phyloP scores from a whole-genome alignment of 1,140 invertebrate species.

The Agrypnia vestita region DNA sequence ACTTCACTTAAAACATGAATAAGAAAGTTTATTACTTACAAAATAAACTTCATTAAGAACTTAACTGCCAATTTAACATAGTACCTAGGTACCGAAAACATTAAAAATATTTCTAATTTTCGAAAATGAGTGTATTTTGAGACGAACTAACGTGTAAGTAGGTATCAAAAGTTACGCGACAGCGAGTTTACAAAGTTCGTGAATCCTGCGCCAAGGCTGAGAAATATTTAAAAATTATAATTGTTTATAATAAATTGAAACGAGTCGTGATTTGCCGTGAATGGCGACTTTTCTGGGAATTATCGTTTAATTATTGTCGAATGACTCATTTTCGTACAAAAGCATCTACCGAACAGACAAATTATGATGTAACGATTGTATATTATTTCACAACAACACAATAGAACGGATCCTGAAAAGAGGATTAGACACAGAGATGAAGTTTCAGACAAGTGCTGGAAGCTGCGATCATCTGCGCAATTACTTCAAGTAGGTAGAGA shows the following conservation, averaged over 20 bases:
- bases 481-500: too few species aligned
- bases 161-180: too few species aligned
- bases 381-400: neutral
- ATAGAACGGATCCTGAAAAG: neutral
- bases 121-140: too few species aligned
- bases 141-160: too few species aligned
- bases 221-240: neutral
- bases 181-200: neutral
- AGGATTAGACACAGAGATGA: neutral
- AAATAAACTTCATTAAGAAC: too few species aligned
- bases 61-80: too few species aligned
- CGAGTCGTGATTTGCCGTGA: conserved; percentile 21
- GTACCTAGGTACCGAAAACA: too few species aligned
- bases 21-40: too few species aligned
- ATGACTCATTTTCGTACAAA: conserved; percentile 1
- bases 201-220: neutral
- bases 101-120: too few species aligned
- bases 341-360: neutral
- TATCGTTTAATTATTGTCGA: conserved; percentile 9
- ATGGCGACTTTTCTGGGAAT: conserved; percentile 5
- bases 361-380: conserved; percentile 1
- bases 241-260: conserved; percentile 33
- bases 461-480: too few species aligned
- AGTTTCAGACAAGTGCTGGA: neutral
- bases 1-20: too few species aligned